Percentiles rank a stretch among this genome's conserved stretches.
phyloP scores from a whole-genome alignment of 2,113 vertebrate genomes.

The Nibea albiflora region DNA sequence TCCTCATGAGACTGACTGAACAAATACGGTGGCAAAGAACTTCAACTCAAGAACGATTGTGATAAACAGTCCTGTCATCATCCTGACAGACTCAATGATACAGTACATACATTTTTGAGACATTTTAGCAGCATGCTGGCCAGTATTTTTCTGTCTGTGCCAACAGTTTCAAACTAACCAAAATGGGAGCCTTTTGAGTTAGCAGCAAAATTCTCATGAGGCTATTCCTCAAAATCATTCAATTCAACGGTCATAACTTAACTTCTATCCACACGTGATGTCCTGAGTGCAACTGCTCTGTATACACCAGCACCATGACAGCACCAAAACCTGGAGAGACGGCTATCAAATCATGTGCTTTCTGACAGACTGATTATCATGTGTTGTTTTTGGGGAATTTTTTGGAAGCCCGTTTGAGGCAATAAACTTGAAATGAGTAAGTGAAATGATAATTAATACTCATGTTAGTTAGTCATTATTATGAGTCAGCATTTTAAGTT shows the following conservation, averaged over 20 bases:
- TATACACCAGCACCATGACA: not conserved
- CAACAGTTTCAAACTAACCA: not conserved
- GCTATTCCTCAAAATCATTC: not conserved
- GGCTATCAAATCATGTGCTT: not conserved
- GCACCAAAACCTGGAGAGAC: constrained; percentile 9
- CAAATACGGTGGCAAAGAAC: not conserved
- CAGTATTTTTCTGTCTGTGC: not conserved
- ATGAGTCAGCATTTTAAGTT: not conserved
- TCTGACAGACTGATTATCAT: not conserved
- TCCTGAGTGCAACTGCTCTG: constrained; percentile 17
- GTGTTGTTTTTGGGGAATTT: not conserved
- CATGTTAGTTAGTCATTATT: not conserved
- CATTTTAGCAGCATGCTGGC: not conserved
- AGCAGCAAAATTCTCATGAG: constrained; percentile 7
- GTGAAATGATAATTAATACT: not conserved
- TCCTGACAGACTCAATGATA: not conserved
- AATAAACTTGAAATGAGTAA: not conserved
- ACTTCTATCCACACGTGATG: not conserved
- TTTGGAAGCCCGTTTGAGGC: not conserved
- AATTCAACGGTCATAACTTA: not conserved
- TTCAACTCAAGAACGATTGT: not conserved
- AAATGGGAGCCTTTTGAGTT: constrained; percentile 18
- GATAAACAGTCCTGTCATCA: not conserved
- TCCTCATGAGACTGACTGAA: not conserved
- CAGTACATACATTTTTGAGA: constrained; percentile 5